Conservation (phyloP, 2,888 invertebrate genomes). For the Acronicta leporina region DNA sequence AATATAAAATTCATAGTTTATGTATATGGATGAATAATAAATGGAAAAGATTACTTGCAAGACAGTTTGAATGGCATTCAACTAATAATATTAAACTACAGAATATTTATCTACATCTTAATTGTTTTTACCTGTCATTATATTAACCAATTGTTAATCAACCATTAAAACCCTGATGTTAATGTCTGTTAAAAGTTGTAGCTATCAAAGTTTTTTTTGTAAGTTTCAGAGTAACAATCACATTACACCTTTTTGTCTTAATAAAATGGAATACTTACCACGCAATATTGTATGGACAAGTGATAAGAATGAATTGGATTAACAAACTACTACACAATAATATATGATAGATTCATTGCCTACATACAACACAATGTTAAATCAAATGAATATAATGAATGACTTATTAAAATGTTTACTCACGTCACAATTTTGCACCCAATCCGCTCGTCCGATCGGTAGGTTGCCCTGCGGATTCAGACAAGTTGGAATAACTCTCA, state of each 20-base stretch:
- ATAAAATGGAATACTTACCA: neutral
- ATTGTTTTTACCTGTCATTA: too few species aligned
- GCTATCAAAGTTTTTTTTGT: too few species aligned
- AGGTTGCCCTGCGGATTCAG: constrained; percentile 50
- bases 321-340: neutral
- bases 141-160: too few species aligned
- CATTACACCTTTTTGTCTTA: too few species aligned
- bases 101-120: too few species aligned
- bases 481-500: constrained; percentile 40
- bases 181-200: too few species aligned
- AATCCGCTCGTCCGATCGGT: constrained; percentile 44
- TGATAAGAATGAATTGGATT: neutral
- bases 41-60: too few species aligned
- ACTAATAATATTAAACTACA: too few species aligned
- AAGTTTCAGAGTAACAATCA: too few species aligned
- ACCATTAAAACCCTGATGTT: too few species aligned
- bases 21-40: neutral
- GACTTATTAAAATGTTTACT: constrained; percentile 30
- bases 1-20: neutral
- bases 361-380: neutral
- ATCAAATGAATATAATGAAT: constrained; percentile 1
- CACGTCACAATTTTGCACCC: constrained; percentile 41
- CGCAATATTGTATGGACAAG: neutral
- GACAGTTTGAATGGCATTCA: too few species aligned
- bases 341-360: neutral